phyloP scores from a whole-genome alignment of 2,888 invertebrate genomes.

The Polyommatus icarus region DNA sequence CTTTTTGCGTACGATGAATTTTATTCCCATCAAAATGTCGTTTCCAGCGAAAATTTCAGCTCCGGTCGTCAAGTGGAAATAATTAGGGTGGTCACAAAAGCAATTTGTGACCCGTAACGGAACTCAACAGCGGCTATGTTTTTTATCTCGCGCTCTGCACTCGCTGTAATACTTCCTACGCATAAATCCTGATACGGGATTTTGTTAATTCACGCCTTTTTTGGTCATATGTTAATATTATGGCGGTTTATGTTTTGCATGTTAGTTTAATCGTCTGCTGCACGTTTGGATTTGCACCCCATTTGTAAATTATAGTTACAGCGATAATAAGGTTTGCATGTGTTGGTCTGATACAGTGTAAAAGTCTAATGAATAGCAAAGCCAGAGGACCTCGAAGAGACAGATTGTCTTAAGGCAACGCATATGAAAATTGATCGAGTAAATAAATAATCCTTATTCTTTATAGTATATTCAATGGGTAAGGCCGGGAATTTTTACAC shows the following conservation, averaged over 20 bases:
- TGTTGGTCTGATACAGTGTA: too few relatives aligned
- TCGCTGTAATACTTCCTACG: constrained; percentile 41
- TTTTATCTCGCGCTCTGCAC: constrained; percentile 39
- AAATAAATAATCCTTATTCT: too few relatives aligned
- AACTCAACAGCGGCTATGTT: constrained; percentile 40
- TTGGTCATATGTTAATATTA: constrained; percentile 17
- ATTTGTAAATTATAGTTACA: too few relatives aligned
- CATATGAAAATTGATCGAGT: too few relatives aligned
- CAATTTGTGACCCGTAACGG: constrained; percentile 75
- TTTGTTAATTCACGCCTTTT: constrained; percentile 13
- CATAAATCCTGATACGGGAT: constrained; percentile 32
- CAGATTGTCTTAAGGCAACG: too few relatives aligned
- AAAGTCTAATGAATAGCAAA: too few relatives aligned
- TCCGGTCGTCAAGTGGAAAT: constrained; percentile 72
- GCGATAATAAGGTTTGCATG: too few relatives aligned
- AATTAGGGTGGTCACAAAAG: constrained; percentile 72
- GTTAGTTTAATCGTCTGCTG: not conserved
- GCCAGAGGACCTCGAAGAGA: too few relatives aligned
- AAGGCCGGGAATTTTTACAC: too few relatives aligned
- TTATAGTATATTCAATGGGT: too few relatives aligned
- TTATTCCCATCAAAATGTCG: constrained; percentile 33
- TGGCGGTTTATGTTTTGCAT: not conserved
- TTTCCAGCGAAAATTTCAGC: constrained; percentile 46
- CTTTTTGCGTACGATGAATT: not conserved
- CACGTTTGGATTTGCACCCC: not conserved